Base-by-base conservation (phyloP, 53 echinoderm and acorn worm genomes). In the Paelopatides confundens region DNA sequence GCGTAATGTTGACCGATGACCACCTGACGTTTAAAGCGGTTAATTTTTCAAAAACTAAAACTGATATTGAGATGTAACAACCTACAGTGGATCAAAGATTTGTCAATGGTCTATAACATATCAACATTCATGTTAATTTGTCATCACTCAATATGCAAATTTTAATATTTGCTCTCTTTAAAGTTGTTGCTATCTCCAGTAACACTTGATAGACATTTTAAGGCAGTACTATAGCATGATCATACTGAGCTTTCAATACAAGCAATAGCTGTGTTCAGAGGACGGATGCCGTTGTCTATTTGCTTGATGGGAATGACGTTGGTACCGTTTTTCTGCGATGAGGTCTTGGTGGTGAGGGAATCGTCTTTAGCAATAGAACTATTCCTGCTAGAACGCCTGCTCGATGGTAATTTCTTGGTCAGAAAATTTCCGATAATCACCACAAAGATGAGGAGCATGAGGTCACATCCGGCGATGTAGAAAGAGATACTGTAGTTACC, bases 381-480 rank as follows among this genome's bases (percentile, higher is more conserved):
- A 47, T n/a, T 79, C 18, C 40, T 39, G 13, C 58, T 32, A 11
- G 79, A 17, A 8, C 79, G 23, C 6, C 47, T 15, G 6, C 74
- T 36, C 15, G 79, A 79, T 15, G 68, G 68, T 12, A 35, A 2
- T 79, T 65, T 83, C 47, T 83, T 83, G 15, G 84, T 83, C 38
- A 83, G 30, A 0, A 40, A 64, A 2, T 83, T 64, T 63, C 84
- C 84, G 39, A 46, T 12, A 46, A 38, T 27, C 37, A 83, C 65
- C 2, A 83, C 26, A 12, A 83, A 17, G 1, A 83, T 65, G 23
- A 83, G 21, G 65, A 83, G 84, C 1, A 83, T 7, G 11, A 83
- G 65, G 65, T 64, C 84, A 64, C 37, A 63, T 6, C 84, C 84
- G 33, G 84, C 84, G 31, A 83, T 62, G 84, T 38, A 83, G 65